Evolutionary conservation across 1,140 invertebrate species (phyloP).

Genomic region (Whitmania pigra): DNA sequence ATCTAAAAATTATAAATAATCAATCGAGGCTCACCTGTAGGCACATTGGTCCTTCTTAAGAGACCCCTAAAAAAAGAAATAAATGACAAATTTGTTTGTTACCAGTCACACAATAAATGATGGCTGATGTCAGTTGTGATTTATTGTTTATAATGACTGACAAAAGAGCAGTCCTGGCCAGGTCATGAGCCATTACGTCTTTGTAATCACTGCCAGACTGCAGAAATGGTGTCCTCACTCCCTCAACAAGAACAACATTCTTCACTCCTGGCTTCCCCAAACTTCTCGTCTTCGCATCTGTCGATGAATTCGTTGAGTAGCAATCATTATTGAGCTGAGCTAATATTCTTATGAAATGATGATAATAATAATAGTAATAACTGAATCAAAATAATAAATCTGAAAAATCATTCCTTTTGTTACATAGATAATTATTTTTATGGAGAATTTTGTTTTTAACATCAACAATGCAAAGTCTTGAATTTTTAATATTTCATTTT

Average conservation of each 20-base stretch:
- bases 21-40: no score
- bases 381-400: no score
- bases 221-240: conserved; percentile 87
- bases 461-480: no score
- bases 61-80: neutral
- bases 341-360: no score
- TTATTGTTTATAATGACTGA: conserved; percentile 38
- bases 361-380: no score
- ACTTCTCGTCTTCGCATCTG: conserved; percentile 2
- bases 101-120: neutral
- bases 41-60: neutral
- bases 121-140: neutral
- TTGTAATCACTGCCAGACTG: conserved; percentile 82
- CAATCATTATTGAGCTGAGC: neutral
- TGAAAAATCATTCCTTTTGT: no score
- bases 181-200: conserved; percentile 85
- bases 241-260: conserved; percentile 86
- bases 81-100: neutral
- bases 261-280: conserved; percentile 21
- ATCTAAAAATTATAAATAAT: no score
- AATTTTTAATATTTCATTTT: no score
- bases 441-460: no score
- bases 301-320: neutral
- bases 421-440: no score
- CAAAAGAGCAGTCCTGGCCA: conserved; percentile 75